phyloP scores from a whole-genome alignment of 1,140 invertebrate species.

The Pseudomyrmex flavicornis region DNA sequence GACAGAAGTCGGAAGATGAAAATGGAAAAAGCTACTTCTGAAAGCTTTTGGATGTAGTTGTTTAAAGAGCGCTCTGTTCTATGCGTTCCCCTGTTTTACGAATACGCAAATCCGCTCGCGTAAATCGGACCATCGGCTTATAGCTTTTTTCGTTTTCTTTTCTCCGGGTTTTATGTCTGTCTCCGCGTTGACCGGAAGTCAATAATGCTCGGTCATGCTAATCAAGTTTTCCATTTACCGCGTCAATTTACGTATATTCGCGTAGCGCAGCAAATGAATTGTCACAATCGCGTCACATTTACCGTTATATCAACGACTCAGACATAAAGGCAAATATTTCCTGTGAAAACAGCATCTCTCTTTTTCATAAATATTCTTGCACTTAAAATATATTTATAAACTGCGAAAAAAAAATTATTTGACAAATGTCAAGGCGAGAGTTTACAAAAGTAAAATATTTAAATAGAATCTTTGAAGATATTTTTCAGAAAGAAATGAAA shows the following conservation, averaged over 20 bases:
- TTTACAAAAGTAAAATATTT: too few species aligned
- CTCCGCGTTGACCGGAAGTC: background rate
- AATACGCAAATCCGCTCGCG: constrained; percentile 3
- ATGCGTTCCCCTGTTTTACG: background rate
- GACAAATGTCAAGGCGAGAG: too few species aligned
- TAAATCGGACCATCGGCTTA: constrained; percentile 41
- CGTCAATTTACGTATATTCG: constrained; percentile 7
- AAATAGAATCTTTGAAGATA: too few species aligned
- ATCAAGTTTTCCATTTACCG: constrained; percentile 47
- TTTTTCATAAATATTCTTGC: too few species aligned
- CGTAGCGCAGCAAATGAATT: background rate
- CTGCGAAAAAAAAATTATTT: too few species aligned
- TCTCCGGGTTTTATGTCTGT: background rate
- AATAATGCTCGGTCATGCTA: constrained; percentile 49
- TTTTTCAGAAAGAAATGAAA: background rate
- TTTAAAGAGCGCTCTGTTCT: constrained; percentile 39
- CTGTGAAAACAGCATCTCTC: background rate
- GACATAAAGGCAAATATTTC: background rate
- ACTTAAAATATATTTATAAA: too few species aligned
- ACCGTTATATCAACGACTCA: background rate
- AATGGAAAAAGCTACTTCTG: constrained; percentile 57
- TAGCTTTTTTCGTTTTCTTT: constrained; percentile 4
- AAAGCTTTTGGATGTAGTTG: constrained; percentile 62
- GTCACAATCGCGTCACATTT: constrained; percentile 12
- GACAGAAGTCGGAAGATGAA: constrained; percentile 48